Conservation (phyloP, 1,140 invertebrate species). For the Drosophila biarmipes region DNA sequence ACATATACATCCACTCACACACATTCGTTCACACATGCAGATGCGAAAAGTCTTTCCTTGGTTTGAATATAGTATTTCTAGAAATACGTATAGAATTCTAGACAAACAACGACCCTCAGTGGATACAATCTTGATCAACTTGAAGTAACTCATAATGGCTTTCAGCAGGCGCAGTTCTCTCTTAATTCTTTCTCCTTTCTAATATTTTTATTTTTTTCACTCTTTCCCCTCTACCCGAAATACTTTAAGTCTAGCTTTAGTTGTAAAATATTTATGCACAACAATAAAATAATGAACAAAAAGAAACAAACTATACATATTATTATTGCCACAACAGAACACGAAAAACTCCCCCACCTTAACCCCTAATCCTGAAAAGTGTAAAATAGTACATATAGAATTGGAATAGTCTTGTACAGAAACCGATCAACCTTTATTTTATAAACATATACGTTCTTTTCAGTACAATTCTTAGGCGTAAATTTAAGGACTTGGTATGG, state of each 20-base stretch:
- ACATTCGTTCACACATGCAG: slow-evolving; percentile 47
- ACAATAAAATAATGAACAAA: slow-evolving; percentile 76
- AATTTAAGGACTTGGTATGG: background rate
- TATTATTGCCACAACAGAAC: slow-evolving; percentile 48
- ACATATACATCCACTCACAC: slow-evolving; percentile 39
- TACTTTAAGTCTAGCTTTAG: slow-evolving; percentile 75
- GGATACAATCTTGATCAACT: slow-evolving; percentile 23
- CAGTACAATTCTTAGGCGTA: background rate
- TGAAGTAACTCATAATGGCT: slow-evolving; percentile 21
- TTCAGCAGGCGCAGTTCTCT: slow-evolving; percentile 56
- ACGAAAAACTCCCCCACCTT: slow-evolving; percentile 7
- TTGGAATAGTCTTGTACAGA: slow-evolving; percentile 21
- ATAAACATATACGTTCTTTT: slow-evolving; percentile 1
- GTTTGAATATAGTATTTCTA: slow-evolving; percentile 45
- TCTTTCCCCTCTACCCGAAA: slow-evolving; percentile 26
- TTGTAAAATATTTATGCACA: slow-evolving; percentile 82
- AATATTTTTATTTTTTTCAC: slow-evolving; percentile 15
- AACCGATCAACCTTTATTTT: slow-evolving; percentile 1
- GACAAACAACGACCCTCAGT: slow-evolving; percentile 32
- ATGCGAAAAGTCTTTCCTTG: slow-evolving; percentile 63
- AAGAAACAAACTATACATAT: slow-evolving; percentile 56
- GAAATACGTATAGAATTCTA: slow-evolving; percentile 6
- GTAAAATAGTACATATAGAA: slow-evolving; percentile 15
- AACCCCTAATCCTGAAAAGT: background rate
- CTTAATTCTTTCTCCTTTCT: slow-evolving; percentile 9